These are phyloP conservation scores for Clostera curtula DNA, from an alignment of 2,888 invertebrate species.

Conservation along the genomic window DNA sequence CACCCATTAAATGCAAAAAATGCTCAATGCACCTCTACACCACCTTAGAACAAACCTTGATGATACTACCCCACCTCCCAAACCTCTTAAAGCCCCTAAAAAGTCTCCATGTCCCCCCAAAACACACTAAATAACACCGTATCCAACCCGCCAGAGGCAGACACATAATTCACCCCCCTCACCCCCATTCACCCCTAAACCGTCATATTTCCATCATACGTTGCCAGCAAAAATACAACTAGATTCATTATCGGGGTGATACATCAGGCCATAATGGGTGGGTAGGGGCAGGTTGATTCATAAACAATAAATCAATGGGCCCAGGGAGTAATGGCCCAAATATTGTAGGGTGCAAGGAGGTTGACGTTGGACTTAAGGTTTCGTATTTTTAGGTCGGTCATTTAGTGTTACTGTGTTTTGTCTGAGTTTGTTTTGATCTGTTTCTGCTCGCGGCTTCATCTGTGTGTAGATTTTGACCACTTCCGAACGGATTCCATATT, in stretches of 20 bases:
- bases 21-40: no score
- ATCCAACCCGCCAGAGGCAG: conserved; percentile 20
- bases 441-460: no score
- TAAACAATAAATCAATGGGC: conserved; percentile 72
- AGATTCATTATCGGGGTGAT: conserved; percentile 69
- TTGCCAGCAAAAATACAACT: conserved; percentile 62
- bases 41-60: no score
- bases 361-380: no score
- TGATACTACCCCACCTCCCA: no score
- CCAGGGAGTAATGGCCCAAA: conserved; percentile 65
- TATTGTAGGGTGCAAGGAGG: conserved; percentile 34
- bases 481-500: no score
- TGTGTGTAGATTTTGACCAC: no score
- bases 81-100: conserved; percentile 2
- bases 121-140: conserved; percentile 3
- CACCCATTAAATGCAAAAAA: no score
- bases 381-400: no score
- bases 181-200: conserved; percentile 28
- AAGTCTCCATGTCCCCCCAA: conserved; percentile 2
- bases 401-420: no score
- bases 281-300: conserved; percentile 55
- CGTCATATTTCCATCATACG: conserved; percentile 68
- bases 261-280: conserved; percentile 55
- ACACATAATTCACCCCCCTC: conserved; percentile 28
- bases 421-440: no score